These are phyloP conservation scores for Tadarida brasiliensis DNA, from an alignment of 2,797 vertebrate genomes.

Conservation along the genomic window DNA sequence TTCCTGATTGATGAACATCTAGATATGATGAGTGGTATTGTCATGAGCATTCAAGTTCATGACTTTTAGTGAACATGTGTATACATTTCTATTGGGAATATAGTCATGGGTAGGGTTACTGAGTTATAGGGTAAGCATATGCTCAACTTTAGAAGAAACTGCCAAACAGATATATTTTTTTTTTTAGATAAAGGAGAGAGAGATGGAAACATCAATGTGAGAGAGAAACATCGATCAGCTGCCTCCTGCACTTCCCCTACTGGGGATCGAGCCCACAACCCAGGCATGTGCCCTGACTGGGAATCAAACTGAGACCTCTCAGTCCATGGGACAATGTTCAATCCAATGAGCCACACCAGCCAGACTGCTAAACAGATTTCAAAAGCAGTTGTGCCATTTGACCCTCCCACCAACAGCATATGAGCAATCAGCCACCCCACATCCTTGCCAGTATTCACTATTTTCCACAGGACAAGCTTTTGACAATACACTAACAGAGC, in stretches of 20 bases:
- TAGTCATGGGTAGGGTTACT: not conserved
- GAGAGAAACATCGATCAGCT: no score
- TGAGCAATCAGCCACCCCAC: not conserved
- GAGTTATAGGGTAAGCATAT: not conserved
- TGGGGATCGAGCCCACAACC: no score
- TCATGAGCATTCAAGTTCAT: slow-evolving; percentile 24
- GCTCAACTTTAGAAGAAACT: slow-evolving; percentile 10
- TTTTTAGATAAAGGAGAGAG: no score
- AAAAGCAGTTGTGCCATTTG: slow-evolving; percentile 33
- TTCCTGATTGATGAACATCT: not conserved
- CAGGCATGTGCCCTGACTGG: no score
- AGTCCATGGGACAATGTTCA: no score
- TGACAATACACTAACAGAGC: not conserved
- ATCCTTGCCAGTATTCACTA: not conserved
- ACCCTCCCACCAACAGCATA: not conserved
- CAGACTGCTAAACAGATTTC: not conserved
- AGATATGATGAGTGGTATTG: not conserved
- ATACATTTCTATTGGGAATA: slow-evolving; percentile 23
- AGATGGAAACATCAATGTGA: no score
- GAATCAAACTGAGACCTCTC: no score
- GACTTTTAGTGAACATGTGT: not conserved
- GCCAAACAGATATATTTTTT: not conserved
- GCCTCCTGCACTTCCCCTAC: no score
- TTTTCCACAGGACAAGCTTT: slow-evolving; percentile 20
- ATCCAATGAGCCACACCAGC: no score